phyloP scores from a whole-genome alignment of 2,797 vertebrate species.

The Gymnothorax reevesii region DNA sequence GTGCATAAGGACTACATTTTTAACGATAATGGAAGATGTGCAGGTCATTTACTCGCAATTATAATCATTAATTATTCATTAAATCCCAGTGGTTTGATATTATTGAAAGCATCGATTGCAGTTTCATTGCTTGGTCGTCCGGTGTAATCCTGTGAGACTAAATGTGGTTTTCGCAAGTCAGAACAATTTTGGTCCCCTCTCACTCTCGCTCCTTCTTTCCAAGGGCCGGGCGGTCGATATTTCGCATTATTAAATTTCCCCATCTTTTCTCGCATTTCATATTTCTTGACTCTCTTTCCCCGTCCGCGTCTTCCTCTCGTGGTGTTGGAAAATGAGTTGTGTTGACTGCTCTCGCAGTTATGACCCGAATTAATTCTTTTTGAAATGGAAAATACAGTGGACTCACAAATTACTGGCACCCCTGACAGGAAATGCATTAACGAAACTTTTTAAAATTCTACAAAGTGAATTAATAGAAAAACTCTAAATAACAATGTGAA shows the following conservation, averaged over 20 bases:
- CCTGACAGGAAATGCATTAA: background rate
- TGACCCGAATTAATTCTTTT: background rate
- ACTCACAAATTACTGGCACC: too few relatives aligned
- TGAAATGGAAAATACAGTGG: too few relatives aligned
- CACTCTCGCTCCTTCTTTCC: background rate
- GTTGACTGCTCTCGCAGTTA: background rate
- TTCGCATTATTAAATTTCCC: background rate
- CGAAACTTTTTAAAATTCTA: background rate
- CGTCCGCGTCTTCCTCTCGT: constrained; percentile 2
- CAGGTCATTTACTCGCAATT: background rate
- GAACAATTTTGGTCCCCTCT: background rate
- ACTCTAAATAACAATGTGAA: too few relatives aligned
- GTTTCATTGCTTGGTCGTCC: background rate
- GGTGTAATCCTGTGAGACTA: background rate
- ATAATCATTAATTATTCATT: background rate
- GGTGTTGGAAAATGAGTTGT: constrained; percentile 10
- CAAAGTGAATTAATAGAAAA: too few relatives aligned
- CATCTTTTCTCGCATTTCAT: background rate
- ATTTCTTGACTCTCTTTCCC: background rate
- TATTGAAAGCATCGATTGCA: background rate
- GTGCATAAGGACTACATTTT: background rate
- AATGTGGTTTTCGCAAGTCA: background rate
- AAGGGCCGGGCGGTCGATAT: background rate
- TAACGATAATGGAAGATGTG: background rate
- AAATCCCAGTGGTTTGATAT: background rate